These are phyloP conservation scores for Anthophora plumipes DNA, from an alignment of 2,888 invertebrate species.

Conservation along the genomic window DNA sequence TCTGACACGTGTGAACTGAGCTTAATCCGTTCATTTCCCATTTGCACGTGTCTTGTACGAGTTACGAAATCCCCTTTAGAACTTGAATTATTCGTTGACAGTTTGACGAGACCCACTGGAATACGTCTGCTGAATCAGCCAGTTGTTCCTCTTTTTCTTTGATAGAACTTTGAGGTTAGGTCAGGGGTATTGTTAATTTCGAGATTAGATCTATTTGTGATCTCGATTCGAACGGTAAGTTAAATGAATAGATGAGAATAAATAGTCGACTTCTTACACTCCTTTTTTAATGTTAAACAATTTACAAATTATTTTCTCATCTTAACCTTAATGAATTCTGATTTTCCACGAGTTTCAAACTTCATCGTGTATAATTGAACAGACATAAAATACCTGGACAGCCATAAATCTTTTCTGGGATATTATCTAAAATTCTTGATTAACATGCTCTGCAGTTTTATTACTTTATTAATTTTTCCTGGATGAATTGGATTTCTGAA, in stretches of 20 bases:
- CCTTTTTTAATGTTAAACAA: no score
- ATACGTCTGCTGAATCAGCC: neutral
- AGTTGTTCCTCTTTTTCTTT: neutral
- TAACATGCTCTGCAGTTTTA: neutral
- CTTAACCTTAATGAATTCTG: no score
- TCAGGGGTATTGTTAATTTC: neutral
- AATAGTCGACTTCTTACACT: no score
- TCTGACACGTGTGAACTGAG: neutral
- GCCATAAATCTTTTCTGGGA: no score
- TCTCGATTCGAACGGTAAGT: no score
- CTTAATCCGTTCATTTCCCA: constrained; percentile 45
- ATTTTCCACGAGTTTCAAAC: no score
- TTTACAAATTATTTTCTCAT: no score
- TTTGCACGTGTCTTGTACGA: neutral
- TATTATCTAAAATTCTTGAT: no score
- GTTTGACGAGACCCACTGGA: constrained; percentile 10
- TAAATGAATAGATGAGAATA: no score
- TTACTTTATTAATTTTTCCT: neutral
- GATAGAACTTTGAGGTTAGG: neutral
- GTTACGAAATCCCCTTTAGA: constrained; percentile 10
- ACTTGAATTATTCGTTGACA: constrained; percentile 39
- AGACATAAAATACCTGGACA: no score
- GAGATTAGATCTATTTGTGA: neutral
- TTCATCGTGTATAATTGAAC: no score
- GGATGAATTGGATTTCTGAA: neutral